A percentile compares a stretch with the other conserved stretches of the same genome.
Conservation (phyloP, 2,113 vertebrate species). For the Notarius lentiginosus region DNA sequence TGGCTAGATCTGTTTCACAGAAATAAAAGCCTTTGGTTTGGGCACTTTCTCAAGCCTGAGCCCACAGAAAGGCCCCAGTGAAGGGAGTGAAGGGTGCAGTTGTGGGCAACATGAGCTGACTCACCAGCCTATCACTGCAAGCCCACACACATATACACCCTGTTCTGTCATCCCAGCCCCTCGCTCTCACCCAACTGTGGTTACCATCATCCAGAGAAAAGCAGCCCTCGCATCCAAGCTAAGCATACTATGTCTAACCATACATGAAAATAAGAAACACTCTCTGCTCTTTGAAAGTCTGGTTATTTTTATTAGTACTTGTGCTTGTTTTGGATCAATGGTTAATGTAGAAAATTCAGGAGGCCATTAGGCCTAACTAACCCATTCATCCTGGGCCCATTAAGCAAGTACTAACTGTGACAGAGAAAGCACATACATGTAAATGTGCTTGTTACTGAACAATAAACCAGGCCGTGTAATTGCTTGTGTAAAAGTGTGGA, state of each 20-base stretch:
- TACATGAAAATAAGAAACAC: constrained; percentile 27
- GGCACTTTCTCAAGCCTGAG: constrained; percentile 28
- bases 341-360: neutral
- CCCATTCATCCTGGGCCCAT: neutral
- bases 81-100: constrained; percentile 27
- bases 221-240: constrained; percentile 7
- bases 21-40: constrained; percentile 43
- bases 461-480: constrained; percentile 32
- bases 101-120: constrained; percentile 42
- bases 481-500: constrained; percentile 12
- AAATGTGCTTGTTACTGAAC: constrained; percentile 20
- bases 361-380: neutral
- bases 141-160: constrained; percentile 10
- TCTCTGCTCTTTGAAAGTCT: neutral
- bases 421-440: constrained; percentile 18
- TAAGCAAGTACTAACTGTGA: neutral
- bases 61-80: constrained; percentile 39
- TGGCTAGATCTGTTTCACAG: constrained; percentile 39
- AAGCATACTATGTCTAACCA: constrained; percentile 27
- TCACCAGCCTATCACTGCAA: constrained; percentile 34
- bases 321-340: neutral
- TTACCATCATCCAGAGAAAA: constrained; percentile 36
- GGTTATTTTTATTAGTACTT: neutral
- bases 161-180: constrained; percentile 28
- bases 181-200: constrained; percentile 32